Conservation (phyloP, 1,140 invertebrate genomes). For the Micrasema minimum region DNA sequence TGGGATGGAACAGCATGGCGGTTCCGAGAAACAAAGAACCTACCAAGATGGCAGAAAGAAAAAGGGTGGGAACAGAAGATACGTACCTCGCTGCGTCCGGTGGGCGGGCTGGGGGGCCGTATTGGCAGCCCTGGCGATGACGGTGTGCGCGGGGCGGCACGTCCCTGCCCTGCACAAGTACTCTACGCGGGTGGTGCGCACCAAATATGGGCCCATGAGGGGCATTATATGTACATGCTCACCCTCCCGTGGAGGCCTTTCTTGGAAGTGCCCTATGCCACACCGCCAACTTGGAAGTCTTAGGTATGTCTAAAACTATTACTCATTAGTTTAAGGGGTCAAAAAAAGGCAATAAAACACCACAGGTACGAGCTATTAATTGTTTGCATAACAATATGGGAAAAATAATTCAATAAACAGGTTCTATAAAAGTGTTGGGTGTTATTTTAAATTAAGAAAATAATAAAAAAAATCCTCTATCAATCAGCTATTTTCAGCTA, state of each 20-base stretch:
- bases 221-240: constrained; percentile 83
- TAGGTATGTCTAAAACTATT: constrained; percentile 57
- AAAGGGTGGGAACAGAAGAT: not conserved
- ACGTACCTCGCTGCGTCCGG: not conserved
- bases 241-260: constrained; percentile 90
- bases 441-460: too few species aligned
- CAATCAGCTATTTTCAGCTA: too few species aligned
- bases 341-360: too few species aligned
- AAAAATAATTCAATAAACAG: too few species aligned
- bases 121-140: constrained; percentile 54
- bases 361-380: too few species aligned
- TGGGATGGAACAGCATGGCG: not conserved
- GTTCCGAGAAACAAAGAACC: not conserved
- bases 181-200: constrained; percentile 82
- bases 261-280: constrained; percentile 93
- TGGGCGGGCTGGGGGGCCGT: constrained; percentile 60
- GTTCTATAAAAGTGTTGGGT: too few species aligned
- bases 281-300: constrained; percentile 67
- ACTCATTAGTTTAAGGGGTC: too few species aligned
- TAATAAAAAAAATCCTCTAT: too few species aligned
- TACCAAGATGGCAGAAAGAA: constrained; percentile 17
- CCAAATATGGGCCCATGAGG: constrained; percentile 87
- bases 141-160: constrained; percentile 54
- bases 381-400: too few species aligned
- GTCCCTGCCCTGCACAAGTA: constrained; percentile 74